Evolutionary conservation across 2,888 invertebrate species (phyloP).

Genomic region (Amphipyra berbera): DNA sequence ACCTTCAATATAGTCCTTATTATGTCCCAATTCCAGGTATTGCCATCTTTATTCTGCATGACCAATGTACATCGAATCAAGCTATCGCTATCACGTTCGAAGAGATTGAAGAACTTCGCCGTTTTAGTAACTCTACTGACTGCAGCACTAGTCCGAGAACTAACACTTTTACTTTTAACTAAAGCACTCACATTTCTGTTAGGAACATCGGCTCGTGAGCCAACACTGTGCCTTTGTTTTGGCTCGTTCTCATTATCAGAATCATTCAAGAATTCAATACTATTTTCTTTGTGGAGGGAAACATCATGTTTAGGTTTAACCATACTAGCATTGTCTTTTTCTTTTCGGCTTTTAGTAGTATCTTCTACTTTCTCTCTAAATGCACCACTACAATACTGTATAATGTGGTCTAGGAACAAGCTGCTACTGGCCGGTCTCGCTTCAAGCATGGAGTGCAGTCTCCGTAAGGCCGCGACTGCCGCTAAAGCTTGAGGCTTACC

Average conservation of each 20-base stretch:
- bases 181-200: conserved; percentile 83
- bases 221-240: conserved; percentile 82
- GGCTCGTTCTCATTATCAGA: conserved; percentile 82
- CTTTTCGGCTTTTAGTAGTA: conserved; percentile 77
- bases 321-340: conserved; percentile 82
- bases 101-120: conserved; percentile 87
- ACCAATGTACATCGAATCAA: conserved; percentile 95
- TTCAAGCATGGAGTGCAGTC: conserved; percentile 94
- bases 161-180: conserved; percentile 87
- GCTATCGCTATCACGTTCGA: conserved; percentile 91
- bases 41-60: conserved; percentile 94
- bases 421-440: conserved; percentile 95
- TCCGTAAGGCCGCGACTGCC: conserved; percentile 94
- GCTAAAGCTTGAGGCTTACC: conserved; percentile 95
- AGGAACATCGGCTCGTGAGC: conserved; percentile 83
- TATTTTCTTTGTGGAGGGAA: conserved; percentile 74
- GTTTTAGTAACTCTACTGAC: conserved; percentile 82
- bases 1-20: conserved; percentile 95
- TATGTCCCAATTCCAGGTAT: conserved; percentile 98
- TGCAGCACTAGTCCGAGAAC: conserved; percentile 81
- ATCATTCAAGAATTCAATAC: conserved; percentile 82
- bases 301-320: conserved; percentile 69
- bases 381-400: conserved; percentile 90
- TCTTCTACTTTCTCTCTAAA: conserved; percentile 76
- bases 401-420: conserved; percentile 94